Percentiles rank a stretch among this genome's conserved stretches.
These are phyloP conservation scores for Allacma fusca DNA, from an alignment of 2,888 invertebrate species.

Conservation along the genomic window DNA sequence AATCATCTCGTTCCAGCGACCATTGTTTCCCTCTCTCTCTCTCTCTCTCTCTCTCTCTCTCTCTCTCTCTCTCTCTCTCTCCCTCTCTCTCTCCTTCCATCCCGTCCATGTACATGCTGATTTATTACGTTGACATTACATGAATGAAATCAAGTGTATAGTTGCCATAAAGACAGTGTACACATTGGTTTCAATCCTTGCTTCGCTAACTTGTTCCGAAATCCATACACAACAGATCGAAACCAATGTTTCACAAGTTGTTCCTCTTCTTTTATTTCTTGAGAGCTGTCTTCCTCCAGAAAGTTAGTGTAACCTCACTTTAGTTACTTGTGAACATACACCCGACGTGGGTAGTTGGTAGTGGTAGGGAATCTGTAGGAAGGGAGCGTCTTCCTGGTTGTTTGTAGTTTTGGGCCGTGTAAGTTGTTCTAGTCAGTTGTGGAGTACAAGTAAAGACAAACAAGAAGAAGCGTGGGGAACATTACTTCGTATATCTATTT, in stretches of 20 bases:
- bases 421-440: too few relatives aligned
- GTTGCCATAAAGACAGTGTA: constrained; percentile 9
- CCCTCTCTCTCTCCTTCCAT: neutral
- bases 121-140: constrained; percentile 30
- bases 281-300: neutral
- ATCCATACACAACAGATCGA: constrained; percentile 14
- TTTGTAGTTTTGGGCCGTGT: too few relatives aligned
- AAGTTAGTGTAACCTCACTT: constrained; percentile 12
- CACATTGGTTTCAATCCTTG: constrained; percentile 24
- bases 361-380: too few relatives aligned
- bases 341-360: too few relatives aligned
- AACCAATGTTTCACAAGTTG: constrained; percentile 22
- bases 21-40: constrained; percentile 10
- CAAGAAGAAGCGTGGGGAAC: neutral
- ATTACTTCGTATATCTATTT: neutral
- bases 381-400: too few relatives aligned
- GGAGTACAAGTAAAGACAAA: constrained; percentile 10
- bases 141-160: constrained; percentile 24
- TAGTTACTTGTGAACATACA: neutral
- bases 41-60: neutral
- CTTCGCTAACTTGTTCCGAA: constrained; percentile 20
- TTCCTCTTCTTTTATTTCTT: constrained; percentile 13
- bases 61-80: neutral
- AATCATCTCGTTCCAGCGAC: constrained; percentile 22
- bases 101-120: constrained; percentile 3